These are phyloP conservation scores for Hephaestus fuliginosus DNA, from an alignment of 2,797 vertebrate species.

Conservation along the genomic window DNA sequence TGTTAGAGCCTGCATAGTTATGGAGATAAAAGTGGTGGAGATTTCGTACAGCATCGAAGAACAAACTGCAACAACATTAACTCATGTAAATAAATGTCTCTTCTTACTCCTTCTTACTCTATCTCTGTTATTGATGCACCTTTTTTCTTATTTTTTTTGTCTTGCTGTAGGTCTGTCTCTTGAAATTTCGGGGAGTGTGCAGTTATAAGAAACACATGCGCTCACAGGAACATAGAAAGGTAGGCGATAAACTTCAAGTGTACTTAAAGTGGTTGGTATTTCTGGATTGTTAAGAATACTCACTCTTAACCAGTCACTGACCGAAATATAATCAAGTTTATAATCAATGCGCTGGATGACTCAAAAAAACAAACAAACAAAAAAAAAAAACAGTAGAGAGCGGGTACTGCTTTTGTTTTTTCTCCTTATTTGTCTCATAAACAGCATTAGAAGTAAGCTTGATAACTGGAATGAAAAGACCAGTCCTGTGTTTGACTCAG, in stretches of 20 bases:
- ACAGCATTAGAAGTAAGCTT: neutral
- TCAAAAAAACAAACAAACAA: too few relatives aligned
- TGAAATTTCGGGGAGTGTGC: accelerated
- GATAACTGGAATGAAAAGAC: conserved; percentile 8
- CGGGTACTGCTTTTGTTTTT: too few relatives aligned
- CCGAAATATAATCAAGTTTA: neutral
- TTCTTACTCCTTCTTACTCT: neutral
- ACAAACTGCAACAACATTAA: neutral
- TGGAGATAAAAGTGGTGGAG: neutral
- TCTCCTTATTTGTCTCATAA: neutral
- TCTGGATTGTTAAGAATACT: neutral
- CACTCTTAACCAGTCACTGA: neutral
- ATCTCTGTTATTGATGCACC: conserved; percentile 6
- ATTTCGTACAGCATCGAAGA: too few relatives aligned
- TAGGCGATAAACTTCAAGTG: conserved; percentile 7
- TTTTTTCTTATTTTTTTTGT: neutral
- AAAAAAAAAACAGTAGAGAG: too few relatives aligned
- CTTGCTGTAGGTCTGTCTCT: conserved; percentile 52
- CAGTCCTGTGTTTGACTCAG: neutral
- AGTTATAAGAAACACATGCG: conserved; percentile 12
- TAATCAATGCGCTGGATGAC: too few relatives aligned
- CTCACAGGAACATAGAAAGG: conserved; percentile 17
- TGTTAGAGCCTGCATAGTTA: neutral
- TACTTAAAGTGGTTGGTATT: neutral
- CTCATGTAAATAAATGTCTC: neutral